Conservation (phyloP, 2,113 vertebrate genomes). For the Choloepus hoffmanni region DNA sequence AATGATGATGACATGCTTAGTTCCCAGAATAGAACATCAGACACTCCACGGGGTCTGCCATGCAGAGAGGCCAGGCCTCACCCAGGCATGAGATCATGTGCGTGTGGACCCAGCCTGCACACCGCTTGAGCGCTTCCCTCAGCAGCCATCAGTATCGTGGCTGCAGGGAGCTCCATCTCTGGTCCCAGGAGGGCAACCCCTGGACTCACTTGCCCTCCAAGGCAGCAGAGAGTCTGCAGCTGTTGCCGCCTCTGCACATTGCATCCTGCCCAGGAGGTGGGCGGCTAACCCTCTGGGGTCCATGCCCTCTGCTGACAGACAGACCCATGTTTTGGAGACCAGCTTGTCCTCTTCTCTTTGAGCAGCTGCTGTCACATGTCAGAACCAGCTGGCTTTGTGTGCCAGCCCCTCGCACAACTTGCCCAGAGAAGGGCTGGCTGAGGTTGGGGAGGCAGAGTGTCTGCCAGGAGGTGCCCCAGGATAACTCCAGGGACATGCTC, state of each 20-base stretch:
- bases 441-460: too few relatives aligned
- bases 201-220: background rate
- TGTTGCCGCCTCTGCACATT: too few relatives aligned
- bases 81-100: background rate
- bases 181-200: fast-evolving
- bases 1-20: background rate
- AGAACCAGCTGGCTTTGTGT: background rate
- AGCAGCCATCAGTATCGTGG: background rate
- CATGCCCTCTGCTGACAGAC: background rate
- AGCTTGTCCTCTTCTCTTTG: background rate
- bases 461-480: fast-evolving
- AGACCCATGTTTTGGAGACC: background rate
- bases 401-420: too few relatives aligned
- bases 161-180: background rate
- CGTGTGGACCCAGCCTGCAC: too few relatives aligned
- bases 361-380: background rate
- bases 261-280: background rate
- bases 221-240: too few relatives aligned
- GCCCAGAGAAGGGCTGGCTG: background rate
- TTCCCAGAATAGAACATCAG: background rate
- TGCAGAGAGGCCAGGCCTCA: too few relatives aligned
- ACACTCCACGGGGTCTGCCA: fast-evolving
- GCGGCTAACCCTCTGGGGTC: too few relatives aligned
- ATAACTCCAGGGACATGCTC: fast-evolving
- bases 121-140: background rate